Evolutionary conservation across 1,140 invertebrate genomes (phyloP), one percentile per base, ranked within the genome.

Genomic region (Tetraneura akinire): DNA sequence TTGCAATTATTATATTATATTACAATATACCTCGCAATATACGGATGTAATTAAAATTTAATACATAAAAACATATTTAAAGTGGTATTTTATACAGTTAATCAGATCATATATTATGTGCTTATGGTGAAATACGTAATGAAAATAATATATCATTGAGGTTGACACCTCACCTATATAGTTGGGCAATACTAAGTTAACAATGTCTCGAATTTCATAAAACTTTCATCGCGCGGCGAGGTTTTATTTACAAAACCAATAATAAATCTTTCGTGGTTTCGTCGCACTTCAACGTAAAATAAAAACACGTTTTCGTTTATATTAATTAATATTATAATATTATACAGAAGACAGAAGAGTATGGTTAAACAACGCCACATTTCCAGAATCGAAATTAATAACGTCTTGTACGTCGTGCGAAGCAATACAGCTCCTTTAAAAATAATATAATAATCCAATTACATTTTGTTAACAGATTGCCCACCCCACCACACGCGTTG

Each of bases 171-270:
- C 14, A 45, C 64, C 64, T 68, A 51, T 51, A 45, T n/a, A 68
- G 37, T 45, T 21, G 13, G 64, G 37, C 37, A 68, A 68, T 45
- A 45, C n/a, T 62, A 45, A 68, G 37, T 68, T 47, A 68, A 68
- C 66, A 68, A 68, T 68, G 66, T 68, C 66, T 68, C 66, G 14
- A 14, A 68, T 68, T 68, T 47, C 66, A 68, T 68, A 68, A 68
- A 47, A 68, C 66, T 68, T 68, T 68, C 42, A 68, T 45, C 64
- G 45, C 45, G 45, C 64, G 21, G 11, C 5, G 23, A 47, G 42
- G 66, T 47, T 68, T 47, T 68, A 68, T 68, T 68, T 26, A 68
- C 66, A 45, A 37, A 47, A 68, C 21, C 21, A 37, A 14, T 16
- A 4, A 47, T 68, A 68, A 68, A 68, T 68, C 66, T 68, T 68